These are phyloP conservation scores for Eretmochelys imbricata DNA, from an alignment of 2,113 vertebrate genomes.

Conservation along the genomic window DNA sequence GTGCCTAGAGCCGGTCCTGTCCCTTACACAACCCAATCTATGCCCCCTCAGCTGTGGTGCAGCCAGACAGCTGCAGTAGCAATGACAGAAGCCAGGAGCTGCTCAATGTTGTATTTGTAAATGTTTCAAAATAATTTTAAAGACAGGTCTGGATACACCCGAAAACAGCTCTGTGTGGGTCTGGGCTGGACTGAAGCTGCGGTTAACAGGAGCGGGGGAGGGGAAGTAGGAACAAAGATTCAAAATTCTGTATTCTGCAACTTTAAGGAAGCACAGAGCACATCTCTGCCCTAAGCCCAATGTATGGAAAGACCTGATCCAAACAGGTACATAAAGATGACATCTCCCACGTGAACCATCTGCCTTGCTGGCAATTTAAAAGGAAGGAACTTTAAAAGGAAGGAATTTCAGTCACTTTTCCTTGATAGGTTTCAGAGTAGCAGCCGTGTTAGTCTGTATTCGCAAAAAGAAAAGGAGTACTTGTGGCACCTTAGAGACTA, in stretches of 20 bases:
- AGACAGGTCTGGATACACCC: not conserved
- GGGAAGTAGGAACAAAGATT: not conserved
- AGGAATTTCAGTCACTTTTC: not conserved
- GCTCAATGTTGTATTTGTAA: not conserved
- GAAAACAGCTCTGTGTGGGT: not conserved
- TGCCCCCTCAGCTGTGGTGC: not conserved
- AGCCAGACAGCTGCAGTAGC: constrained; percentile 41
- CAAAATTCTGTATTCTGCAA: not conserved
- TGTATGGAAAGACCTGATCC: not conserved
- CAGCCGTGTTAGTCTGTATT: too few relatives aligned
- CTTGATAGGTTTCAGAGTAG: too few relatives aligned
- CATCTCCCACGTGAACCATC: not conserved
- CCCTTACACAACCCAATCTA: not conserved
- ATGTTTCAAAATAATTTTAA: not conserved
- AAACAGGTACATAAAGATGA: not conserved
- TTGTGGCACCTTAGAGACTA: too few relatives aligned
- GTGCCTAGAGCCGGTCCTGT: not conserved
- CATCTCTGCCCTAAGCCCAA: not conserved
- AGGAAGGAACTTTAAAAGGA: not conserved
- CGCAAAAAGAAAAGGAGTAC: too few relatives aligned
- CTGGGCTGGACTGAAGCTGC: not conserved
- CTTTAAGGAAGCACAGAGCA: not conserved
- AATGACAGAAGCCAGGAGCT: not conserved
- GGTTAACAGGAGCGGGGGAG: not conserved
- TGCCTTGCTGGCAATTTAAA: not conserved